Evolutionary conservation across 2,888 invertebrate species (phyloP).

Genomic region (Cerceris ruficornis): DNA sequence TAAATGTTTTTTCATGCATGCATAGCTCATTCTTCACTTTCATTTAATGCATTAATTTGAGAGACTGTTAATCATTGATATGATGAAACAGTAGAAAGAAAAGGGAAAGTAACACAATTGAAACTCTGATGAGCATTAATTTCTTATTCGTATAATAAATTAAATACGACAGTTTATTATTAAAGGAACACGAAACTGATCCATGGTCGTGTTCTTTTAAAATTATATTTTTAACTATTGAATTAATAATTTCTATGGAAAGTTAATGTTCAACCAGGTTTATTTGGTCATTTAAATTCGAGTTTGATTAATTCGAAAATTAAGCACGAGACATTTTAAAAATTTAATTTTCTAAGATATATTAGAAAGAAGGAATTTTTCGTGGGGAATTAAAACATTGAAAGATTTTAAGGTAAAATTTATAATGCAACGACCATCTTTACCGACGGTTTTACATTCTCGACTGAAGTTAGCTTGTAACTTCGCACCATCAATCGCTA

Average conservation of each 20-base stretch:
- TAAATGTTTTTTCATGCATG: neutral
- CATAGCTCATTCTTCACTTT: no score
- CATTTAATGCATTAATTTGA: no score
- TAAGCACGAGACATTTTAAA: no score
- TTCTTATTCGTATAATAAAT: neutral
- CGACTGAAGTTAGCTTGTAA: neutral
- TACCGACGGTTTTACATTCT: slow-evolving; percentile 8
- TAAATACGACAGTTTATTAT: neutral
- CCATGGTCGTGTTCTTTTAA: slow-evolving; percentile 65
- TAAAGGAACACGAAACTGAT: slow-evolving; percentile 63
- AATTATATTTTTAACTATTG: neutral
- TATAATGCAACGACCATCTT: slow-evolving; percentile 12
- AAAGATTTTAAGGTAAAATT: neutral
- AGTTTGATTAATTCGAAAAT: no score
- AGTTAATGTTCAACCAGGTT: neutral
- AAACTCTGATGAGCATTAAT: neutral
- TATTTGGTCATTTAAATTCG: no score
- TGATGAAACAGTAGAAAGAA: neutral
- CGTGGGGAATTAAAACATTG: no score
- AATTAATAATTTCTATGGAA: neutral
- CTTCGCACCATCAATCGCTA: slow-evolving; percentile 15
- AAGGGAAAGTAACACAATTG: neutral
- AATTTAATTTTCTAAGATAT: no score
- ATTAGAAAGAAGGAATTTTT: no score
- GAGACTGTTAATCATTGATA: neutral